These are phyloP conservation scores for Fukomys damarensis DNA, from an alignment of 2,113 vertebrate species.

Conservation along the genomic window DNA sequence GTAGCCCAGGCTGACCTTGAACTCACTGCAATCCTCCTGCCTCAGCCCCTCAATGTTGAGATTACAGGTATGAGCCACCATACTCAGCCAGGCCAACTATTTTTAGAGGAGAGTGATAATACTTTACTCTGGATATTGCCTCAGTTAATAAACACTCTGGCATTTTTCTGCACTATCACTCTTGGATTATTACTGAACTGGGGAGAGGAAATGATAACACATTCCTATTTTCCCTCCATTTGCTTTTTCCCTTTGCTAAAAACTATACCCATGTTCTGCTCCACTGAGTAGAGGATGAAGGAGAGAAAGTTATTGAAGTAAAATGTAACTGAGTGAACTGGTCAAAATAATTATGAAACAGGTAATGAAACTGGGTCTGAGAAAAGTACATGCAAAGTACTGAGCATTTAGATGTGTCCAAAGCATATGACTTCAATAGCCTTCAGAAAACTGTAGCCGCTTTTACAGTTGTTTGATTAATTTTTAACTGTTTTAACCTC, in stretches of 20 bases:
- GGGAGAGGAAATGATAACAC: neutral
- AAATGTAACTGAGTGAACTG: neutral
- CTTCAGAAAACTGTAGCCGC: neutral
- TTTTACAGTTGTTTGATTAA: neutral
- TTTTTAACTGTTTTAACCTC: neutral
- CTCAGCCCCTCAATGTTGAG: too few species aligned
- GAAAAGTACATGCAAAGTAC: neutral
- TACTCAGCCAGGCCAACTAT: neutral
- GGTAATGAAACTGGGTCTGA: neutral
- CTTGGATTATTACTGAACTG: neutral
- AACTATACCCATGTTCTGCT: neutral
- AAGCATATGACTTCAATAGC: neutral
- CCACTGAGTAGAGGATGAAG: too few species aligned
- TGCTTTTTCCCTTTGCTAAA: neutral
- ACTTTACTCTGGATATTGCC: neutral
- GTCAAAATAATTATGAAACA: neutral
- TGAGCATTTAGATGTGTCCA: neutral
- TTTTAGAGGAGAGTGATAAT: neutral
- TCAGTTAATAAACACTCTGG: neutral
- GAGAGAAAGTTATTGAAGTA: neutral
- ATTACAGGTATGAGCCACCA: too few species aligned
- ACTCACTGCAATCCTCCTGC: too few species aligned
- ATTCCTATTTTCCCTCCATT: neutral
- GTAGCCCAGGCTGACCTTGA: too few species aligned
- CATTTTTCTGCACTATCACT: neutral